Evolutionary conservation across 2,797 vertebrate species (phyloP).

Genomic region (Falco cherrug): DNA sequence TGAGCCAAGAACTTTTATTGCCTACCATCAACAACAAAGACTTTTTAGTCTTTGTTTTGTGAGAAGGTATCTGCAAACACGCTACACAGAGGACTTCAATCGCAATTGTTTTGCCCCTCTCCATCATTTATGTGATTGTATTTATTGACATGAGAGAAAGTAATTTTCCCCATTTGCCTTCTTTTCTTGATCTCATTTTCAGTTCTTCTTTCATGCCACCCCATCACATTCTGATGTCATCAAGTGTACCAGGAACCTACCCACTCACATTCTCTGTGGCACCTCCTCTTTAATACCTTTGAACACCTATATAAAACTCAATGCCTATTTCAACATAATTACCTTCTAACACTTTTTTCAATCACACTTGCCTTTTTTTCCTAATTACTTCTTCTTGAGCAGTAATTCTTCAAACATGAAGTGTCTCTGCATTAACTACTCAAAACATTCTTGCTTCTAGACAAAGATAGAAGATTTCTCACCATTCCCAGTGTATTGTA

Average conservation of each 20-base stretch:
- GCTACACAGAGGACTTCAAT: accelerated
- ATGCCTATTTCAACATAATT: neutral
- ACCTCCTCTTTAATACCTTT: neutral
- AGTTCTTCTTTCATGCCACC: neutral
- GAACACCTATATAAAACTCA: neutral
- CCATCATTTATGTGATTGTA: neutral
- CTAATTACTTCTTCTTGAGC: neutral
- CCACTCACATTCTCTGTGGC: neutral
- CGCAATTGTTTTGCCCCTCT: neutral
- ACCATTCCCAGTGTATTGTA: neutral
- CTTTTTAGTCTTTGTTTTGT: neutral
- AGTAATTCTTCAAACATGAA: neutral
- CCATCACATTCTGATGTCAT: neutral
- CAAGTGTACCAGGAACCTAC: neutral
- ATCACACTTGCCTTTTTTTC: neutral
- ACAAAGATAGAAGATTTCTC: neutral
- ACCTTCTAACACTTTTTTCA: neutral
- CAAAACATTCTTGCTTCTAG: neutral
- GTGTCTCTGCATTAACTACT: neutral
- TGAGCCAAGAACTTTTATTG: neutral
- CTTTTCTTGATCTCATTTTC: neutral
- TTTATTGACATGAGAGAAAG: too few relatives aligned
- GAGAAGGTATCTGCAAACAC: neutral
- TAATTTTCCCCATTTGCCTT: neutral
- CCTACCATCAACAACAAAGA: neutral